phyloP scores from a whole-genome alignment of 2,797 vertebrate genomes.

The Syncerus caffer region DNA sequence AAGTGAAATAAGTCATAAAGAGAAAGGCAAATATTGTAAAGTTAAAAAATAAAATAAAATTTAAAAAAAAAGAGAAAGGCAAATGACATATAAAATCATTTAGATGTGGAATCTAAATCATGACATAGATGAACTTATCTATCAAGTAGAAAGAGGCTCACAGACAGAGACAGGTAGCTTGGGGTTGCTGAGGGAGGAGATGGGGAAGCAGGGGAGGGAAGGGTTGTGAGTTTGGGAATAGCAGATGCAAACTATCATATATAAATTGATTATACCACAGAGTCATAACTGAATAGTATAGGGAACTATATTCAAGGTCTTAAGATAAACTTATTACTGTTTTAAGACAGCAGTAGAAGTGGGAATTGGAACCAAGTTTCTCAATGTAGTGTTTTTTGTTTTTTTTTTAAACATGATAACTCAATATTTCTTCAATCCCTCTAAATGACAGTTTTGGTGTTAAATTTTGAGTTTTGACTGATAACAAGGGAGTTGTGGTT shows the following conservation, averaged over 20 bases:
- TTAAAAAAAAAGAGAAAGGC: neutral
- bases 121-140: neutral
- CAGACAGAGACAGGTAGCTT: neutral
- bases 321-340: neutral
- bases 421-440: neutral
- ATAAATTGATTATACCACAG: neutral
- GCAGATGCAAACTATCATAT: neutral
- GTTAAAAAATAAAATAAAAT: too few species aligned
- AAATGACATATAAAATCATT: neutral
- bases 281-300: neutral
- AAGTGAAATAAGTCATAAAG: neutral
- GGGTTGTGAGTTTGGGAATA: neutral
- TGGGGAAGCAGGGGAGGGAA: neutral
- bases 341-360: neutral
- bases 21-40: neutral
- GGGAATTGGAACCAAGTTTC: neutral
- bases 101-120: neutral
- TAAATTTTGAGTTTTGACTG: neutral
- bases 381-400: neutral
- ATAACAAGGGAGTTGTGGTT: neutral
- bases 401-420: neutral
- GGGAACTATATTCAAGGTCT: neutral
- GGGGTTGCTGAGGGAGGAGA: neutral
- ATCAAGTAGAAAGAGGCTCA: neutral
- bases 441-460: neutral